A percentile compares a stretch with the other conserved stretches of the same genome.
Evolutionary conservation across 2,888 invertebrate species (phyloP).

Genomic region (Oxystoma pomonae): DNA sequence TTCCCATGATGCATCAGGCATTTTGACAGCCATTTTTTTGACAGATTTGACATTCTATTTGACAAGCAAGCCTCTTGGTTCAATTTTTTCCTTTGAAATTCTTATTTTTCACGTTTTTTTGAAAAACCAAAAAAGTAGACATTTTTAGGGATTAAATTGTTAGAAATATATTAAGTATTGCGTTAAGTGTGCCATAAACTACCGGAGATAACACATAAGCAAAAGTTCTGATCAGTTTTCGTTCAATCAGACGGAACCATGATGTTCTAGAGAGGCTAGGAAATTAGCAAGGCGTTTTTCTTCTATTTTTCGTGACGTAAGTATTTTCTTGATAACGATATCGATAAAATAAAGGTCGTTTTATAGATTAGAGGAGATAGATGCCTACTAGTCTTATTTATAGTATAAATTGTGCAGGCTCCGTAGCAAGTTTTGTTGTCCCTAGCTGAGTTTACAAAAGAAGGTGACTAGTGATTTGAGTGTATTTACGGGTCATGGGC

Average conservation of each 20-base stretch:
- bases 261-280: not conserved
- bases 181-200: not conserved
- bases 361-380: too few relatives aligned
- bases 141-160: not conserved
- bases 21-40: too few relatives aligned
- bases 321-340: not conserved
- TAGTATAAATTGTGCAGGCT: too few relatives aligned
- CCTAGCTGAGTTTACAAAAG: too few relatives aligned
- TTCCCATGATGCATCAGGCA: not conserved
- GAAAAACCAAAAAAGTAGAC: not conserved
- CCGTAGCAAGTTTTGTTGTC: too few relatives aligned
- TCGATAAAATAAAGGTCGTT: not conserved
- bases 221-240: not conserved
- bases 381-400: too few relatives aligned
- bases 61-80: not conserved
- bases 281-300: not conserved
- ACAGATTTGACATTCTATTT: not conserved
- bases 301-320: not conserved
- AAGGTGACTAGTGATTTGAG: too few relatives aligned
- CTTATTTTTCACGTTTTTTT: not conserved
- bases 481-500: too few relatives aligned
- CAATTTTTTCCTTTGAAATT: not conserved
- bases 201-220: not conserved
- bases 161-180: not conserved
- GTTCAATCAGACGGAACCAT: not conserved